Evolutionary conservation across 1,140 invertebrate genomes (phyloP), one percentile per base, ranked within the genome.

Genomic region (Tetramorium alpestre): DNA sequence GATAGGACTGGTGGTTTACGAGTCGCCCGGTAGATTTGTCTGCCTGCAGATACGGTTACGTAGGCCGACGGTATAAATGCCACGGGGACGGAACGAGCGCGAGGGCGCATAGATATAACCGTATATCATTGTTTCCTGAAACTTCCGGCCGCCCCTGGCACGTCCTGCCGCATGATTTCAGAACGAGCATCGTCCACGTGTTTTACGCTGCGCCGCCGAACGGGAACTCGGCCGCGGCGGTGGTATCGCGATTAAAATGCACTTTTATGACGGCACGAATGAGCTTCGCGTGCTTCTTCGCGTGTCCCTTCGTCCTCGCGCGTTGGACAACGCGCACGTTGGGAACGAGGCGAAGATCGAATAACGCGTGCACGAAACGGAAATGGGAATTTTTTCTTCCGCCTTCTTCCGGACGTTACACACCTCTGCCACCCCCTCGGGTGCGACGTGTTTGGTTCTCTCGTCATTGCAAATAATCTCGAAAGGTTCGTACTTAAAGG

Each of bases 121-220:
- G 44, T 84, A 73, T 49, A 75, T 84, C 80, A 84, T 84, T 75
- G 69, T 75, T 84, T 10, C 69, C 41, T 18, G 80, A 75, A 84
- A 60, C 80, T 84, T 84, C 54, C 80, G 67, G 67, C 13, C 62
- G 56, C 69, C 60, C 41, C 80, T 47, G 80, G 80, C 80, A 84
- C 41, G 69, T 84, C 69, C 80, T 62, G 67, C 80, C 80, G 80
- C 69, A 25, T 75, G 69, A 84, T 84, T 84, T 75, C 80, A 75
- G 69, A 75, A 60, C 80, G 56, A 47, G 25, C 54, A n/a, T 60
- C 25, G 41, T 84, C 54, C 69, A 75, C 54, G 80, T 73, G 80
- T 56, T 70, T 70, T 2, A 49, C 25, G 62, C 28, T 13, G 3
- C 18, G 58, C 6, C 41, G 6, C 51, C 10, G 16, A 65, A 54